A percentile compares a stretch with the other conserved stretches of the same genome.
phyloP scores from a whole-genome alignment of 1,140 invertebrate genomes.

The Triops longicaudatus region DNA sequence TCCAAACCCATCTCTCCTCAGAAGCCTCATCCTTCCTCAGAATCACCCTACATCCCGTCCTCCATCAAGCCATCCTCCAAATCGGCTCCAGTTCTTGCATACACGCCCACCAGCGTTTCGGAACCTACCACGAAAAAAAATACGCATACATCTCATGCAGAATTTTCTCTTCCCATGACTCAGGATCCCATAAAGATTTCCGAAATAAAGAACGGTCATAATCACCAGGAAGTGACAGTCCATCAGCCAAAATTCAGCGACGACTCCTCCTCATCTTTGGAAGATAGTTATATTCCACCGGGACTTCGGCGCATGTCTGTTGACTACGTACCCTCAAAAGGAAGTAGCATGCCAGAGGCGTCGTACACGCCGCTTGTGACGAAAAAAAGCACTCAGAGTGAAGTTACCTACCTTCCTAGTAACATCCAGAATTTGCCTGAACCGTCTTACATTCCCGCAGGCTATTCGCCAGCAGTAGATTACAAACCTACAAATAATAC shows the following conservation, averaged over 20 bases:
- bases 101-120: slow-evolving; percentile 28
- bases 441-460: not conserved
- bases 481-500: not conserved
- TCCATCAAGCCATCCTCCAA: not conserved
- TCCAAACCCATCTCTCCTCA: slow-evolving; percentile 25
- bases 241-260: slow-evolving; percentile 3
- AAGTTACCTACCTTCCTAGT: not conserved
- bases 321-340: not conserved
- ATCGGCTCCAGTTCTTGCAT: slow-evolving; percentile 12
- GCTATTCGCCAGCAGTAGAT: slow-evolving; percentile 11
- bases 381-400: not conserved
- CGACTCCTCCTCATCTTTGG: not conserved
- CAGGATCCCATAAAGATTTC: not conserved
- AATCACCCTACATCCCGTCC: slow-evolving; percentile 11
- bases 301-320: not conserved
- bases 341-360: not conserved
- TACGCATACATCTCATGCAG: not conserved
- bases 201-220: not conserved
- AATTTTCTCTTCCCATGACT: not conserved
- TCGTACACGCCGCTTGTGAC: not conserved
- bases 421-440: not conserved
- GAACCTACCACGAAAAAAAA: not conserved
- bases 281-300: slow-evolving; percentile 23
- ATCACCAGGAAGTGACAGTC: not conserved
- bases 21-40: not conserved